These are phyloP conservation scores for Clarias laeviceps DNA, from an alignment of 2,797 vertebrate genomes.

Conservation along the genomic window DNA sequence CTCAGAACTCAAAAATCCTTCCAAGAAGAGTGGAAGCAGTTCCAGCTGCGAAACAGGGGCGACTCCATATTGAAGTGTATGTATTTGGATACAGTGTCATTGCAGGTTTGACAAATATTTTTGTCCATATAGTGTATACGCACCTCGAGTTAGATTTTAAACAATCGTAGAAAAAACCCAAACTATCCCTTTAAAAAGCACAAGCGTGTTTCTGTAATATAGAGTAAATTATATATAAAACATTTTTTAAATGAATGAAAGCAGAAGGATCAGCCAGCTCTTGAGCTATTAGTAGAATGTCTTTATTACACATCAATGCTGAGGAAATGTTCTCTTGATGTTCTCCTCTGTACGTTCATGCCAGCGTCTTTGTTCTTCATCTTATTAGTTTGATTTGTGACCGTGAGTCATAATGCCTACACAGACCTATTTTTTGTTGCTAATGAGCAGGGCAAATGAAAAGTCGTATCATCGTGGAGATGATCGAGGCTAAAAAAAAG, in stretches of 20 bases:
- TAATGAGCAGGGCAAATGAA: conserved; percentile 8
- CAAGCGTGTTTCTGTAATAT: neutral
- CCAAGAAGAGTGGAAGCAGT: no score
- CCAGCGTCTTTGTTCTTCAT: neutral
- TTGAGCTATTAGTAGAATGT: neutral
- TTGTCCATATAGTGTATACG: no score
- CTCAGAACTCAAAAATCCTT: no score
- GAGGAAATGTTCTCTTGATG: neutral
- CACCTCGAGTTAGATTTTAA: no score
- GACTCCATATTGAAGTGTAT: no score
- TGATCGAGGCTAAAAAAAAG: neutral
- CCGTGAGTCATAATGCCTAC: neutral
- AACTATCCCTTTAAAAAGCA: neutral
- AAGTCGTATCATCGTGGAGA: neutral
- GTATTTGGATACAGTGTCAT: no score
- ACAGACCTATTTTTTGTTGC: conserved; percentile 15
- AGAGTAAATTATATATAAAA: no score
- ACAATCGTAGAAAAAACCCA: no score
- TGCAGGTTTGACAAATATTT: no score
- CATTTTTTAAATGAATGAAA: neutral
- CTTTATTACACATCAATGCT: neutral
- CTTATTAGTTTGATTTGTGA: conserved; percentile 23
- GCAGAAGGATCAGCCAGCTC: neutral
- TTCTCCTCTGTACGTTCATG: neutral
- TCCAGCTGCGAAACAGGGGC: no score